Conservation (phyloP, 1,140 invertebrate species). For the Papilio aristodemus region DNA sequence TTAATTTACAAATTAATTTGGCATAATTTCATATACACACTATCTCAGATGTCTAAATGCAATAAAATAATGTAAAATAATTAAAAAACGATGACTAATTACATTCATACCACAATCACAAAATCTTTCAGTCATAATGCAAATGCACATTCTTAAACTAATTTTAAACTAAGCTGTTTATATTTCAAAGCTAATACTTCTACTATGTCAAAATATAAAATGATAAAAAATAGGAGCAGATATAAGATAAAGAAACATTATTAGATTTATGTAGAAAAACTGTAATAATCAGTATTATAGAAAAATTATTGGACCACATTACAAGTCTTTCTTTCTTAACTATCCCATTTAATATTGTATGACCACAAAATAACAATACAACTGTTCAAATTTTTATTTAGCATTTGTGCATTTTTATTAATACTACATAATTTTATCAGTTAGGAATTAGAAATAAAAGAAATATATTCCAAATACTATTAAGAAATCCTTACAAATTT, state of each 20-base stretch:
- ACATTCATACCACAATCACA: constrained; percentile 76
- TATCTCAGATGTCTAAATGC: constrained; percentile 75
- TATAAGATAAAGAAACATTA: constrained; percentile 49
- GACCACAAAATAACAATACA: constrained; percentile 24
- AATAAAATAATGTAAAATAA: constrained; percentile 66
- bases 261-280: constrained; percentile 48
- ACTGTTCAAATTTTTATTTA: constrained; percentile 22
- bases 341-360: constrained; percentile 39
- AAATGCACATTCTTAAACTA: constrained; percentile 64
- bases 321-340: constrained; percentile 68
- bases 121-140: constrained; percentile 72
- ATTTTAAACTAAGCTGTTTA: constrained; percentile 65
- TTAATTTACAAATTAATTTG: constrained; percentile 76
- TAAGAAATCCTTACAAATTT: constrained; percentile 24
- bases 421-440: constrained; percentile 2
- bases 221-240: constrained; percentile 62
- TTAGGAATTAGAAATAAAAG: constrained; percentile 2
- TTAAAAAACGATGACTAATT: constrained; percentile 64
- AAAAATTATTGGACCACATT: constrained; percentile 73
- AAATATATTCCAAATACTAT: background rate
- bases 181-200: constrained; percentile 70
- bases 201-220: constrained; percentile 50
- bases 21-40: constrained; percentile 70
- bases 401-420: constrained; percentile 44
- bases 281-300: constrained; percentile 50